These are phyloP conservation scores for Lipotes vexillifer DNA, from an alignment of 2,113 vertebrate genomes.

Conservation along the genomic window DNA sequence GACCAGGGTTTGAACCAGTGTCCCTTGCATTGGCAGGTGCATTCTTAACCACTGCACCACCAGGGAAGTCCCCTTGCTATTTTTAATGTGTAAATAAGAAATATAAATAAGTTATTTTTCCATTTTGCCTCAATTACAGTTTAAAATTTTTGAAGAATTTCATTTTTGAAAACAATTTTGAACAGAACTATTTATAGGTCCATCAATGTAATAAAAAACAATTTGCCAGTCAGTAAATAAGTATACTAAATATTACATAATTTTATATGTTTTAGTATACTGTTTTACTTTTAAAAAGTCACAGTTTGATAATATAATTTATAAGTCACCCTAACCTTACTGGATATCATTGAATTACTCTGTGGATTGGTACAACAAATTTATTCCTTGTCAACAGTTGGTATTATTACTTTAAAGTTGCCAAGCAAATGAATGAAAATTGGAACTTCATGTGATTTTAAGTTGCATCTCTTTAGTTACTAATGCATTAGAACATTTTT, in stretches of 20 bases:
- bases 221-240: neutral
- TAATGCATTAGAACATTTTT: neutral
- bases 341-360: neutral
- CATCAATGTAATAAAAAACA: neutral
- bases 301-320: neutral
- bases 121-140: neutral
- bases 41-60: too few relatives aligned
- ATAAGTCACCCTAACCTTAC: neutral
- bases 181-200: neutral
- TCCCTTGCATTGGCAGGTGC: too few relatives aligned
- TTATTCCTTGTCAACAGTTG: neutral
- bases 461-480: neutral
- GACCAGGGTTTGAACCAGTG: too few relatives aligned
- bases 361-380: neutral
- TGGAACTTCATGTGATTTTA: neutral
- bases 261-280: neutral
- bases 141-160: neutral
- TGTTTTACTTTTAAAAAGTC: neutral
- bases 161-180: neutral
- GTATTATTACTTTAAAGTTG: neutral
- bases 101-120: neutral
- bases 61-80: neutral
- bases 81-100: conserved; percentile 12
- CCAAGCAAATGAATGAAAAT: neutral
- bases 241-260: neutral